Conservation (phyloP, 2,888 invertebrate species). For the Drosophila hamatofila region DNA sequence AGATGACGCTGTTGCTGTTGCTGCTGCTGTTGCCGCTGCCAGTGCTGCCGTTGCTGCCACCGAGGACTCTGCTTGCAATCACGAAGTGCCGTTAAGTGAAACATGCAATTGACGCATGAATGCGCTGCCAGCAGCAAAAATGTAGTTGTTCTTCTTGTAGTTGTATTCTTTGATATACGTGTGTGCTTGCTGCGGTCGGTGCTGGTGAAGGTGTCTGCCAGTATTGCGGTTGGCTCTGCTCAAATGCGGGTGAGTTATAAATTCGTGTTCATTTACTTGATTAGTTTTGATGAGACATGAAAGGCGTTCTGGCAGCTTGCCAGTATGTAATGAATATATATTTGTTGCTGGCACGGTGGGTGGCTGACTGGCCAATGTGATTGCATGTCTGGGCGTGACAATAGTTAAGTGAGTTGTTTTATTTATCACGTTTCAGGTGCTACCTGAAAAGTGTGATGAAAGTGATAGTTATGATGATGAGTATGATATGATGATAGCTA, state of each 20-base stretch:
- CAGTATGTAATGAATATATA: slow-evolving; percentile 68
- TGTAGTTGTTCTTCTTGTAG: slow-evolving; percentile 47
- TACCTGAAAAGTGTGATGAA: slow-evolving; percentile 16
- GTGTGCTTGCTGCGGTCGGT: slow-evolving; percentile 28
- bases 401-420: slow-evolving; percentile 27
- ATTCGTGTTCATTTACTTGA: slow-evolving; percentile 80
- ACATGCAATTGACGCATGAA: slow-evolving; percentile 81
- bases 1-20: slow-evolving; percentile 16
- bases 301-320: slow-evolving; percentile 72
- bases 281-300: slow-evolving; percentile 81
- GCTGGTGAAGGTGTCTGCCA: slow-evolving; percentile 56
- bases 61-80: slow-evolving; percentile 71
- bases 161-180: no score
- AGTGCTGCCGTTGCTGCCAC: slow-evolving; percentile 4
- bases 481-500: background rate
- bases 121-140: slow-evolving; percentile 61
- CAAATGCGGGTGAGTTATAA: slow-evolving; percentile 53
- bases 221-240: slow-evolving; percentile 65
- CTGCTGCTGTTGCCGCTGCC: slow-evolving; percentile 14
- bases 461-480: background rate
- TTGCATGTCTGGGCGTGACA: slow-evolving; percentile 32
- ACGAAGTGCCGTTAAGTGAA: slow-evolving; percentile 80
- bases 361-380: slow-evolving; percentile 7
- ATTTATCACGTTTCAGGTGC: slow-evolving; percentile 30
- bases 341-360: slow-evolving; percentile 37